Base-by-base conservation (phyloP, 2,888 invertebrate species). In the Ectobius pallidus region DNA sequence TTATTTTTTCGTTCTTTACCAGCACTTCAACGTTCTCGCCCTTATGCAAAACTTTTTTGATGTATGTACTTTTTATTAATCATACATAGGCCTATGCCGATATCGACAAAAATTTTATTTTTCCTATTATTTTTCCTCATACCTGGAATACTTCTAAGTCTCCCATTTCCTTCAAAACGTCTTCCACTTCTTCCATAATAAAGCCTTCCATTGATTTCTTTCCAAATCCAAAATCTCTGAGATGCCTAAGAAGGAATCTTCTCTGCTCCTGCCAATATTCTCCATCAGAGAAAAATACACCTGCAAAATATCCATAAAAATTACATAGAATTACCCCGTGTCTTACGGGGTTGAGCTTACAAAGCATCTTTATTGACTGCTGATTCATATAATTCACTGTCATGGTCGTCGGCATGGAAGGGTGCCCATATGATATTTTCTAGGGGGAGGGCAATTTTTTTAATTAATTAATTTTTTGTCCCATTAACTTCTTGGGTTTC, bases 211-310 rank as follows among this genome's bases (percentile, higher is more conserved):
- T 74, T 39, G 69, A 73, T 16, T 27, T 69, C 61, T 75, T 76
- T 1, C 76, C 76, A 14, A 76, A 73, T 20, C 78, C 78, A 46
- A 78, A 76, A 55, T 78, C 78, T 7, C 76, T 71, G 46, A 78
- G 58, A 30, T 77, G 76, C 18, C 76, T 75, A 6, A 78, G 70
- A 3, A 76, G 70, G 67, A 78, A 78, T 18, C 77, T 70, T 11
- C 78, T 68, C 69, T 78, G 78, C 52, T 76, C 75, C 14, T 70
- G 65, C 78, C 78, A 78, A 20, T 63, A 70, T 20, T 73, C 70
- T 2, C 78, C 78, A 20, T 77, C 76, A 20, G 74, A 73, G 46
- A 77, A 75, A 14, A 76, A 71, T 14, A 78, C 73, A 11, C 78
- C 78, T 78, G 55, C 1, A 71, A n/a, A 20, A 20, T 52, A 3